Evolutionary conservation across 2,888 invertebrate genomes (phyloP).

Genomic region (Lithophane semibrunnea): DNA sequence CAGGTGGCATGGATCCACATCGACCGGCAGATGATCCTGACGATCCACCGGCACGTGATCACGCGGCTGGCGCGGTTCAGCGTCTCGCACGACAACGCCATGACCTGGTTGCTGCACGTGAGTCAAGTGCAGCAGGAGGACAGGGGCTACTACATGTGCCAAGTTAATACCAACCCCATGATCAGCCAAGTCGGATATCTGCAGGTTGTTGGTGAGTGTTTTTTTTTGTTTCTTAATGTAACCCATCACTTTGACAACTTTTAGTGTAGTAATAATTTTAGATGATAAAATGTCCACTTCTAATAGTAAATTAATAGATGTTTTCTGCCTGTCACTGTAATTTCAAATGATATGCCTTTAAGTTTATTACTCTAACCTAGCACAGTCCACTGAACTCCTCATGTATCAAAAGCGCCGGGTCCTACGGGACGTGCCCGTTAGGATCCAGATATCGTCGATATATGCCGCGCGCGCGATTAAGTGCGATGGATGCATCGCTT

Average conservation of each 20-base stretch:
- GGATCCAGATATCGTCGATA: conserved; percentile 35
- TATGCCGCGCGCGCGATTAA: conserved; percentile 38
- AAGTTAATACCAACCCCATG: conserved; percentile 98
- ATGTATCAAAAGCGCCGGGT: conserved; percentile 23
- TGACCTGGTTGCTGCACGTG: conserved; percentile 97
- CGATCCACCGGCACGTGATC: conserved; percentile 97
- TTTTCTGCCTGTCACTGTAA: neutral
- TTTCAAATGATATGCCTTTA: neutral
- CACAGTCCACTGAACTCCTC: conserved; percentile 25
- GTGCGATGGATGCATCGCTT: conserved; percentile 51
- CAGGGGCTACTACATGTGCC: conserved; percentile 97
- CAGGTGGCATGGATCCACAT: conserved; percentile 99
- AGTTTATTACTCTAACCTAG: neutral
- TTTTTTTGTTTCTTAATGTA: neutral
- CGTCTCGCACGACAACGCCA: conserved; percentile 97
- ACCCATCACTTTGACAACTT: neutral
- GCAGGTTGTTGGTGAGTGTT: conserved; percentile 96
- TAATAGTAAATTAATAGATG: too few species aligned
- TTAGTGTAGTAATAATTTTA: neutral
- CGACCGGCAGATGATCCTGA: conserved; percentile 97
- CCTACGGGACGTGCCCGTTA: conserved; percentile 28
- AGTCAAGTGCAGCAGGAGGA: conserved; percentile 97
- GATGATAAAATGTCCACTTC: neutral
- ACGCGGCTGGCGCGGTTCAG: conserved; percentile 97
- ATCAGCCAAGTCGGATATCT: conserved; percentile 98